Evolutionary conservation across 2,113 vertebrate genomes (phyloP).

Genomic region (Halichoerus grypus): DNA sequence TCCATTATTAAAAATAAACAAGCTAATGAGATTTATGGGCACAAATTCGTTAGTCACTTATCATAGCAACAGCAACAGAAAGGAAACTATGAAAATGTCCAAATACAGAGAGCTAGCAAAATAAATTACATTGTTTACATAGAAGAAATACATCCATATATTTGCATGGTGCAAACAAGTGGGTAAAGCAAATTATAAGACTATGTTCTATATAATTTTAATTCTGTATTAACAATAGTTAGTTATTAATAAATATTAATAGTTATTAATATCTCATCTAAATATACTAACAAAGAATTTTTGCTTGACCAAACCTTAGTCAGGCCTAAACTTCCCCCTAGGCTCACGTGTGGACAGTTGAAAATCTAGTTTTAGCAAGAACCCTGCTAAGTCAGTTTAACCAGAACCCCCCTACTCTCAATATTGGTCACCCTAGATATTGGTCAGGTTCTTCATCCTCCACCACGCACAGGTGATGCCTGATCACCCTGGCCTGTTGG

Average conservation of each 20-base stretch:
- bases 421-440: background rate
- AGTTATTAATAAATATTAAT: background rate
- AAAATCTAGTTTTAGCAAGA: background rate
- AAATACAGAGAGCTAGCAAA: background rate
- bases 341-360: too few relatives aligned
- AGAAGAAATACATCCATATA: background rate
- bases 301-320: background rate
- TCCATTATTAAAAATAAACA: background rate
- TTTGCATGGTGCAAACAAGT: background rate
- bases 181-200: background rate
- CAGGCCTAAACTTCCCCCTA: background rate
- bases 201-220: background rate
- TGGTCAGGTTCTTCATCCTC: background rate
- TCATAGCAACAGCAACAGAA: background rate
- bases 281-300: background rate
- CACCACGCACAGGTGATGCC: background rate
- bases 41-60: background rate
- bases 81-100: background rate
- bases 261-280: background rate
- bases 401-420: background rate
- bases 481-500: background rate
- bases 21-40: background rate
- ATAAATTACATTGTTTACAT: background rate
- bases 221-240: background rate
- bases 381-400: background rate